Percentiles rank a stretch among this genome's conserved stretches.
Evolutionary conservation across 2,888 invertebrate species (phyloP).

Genomic region (Galerucella pusilla): DNA sequence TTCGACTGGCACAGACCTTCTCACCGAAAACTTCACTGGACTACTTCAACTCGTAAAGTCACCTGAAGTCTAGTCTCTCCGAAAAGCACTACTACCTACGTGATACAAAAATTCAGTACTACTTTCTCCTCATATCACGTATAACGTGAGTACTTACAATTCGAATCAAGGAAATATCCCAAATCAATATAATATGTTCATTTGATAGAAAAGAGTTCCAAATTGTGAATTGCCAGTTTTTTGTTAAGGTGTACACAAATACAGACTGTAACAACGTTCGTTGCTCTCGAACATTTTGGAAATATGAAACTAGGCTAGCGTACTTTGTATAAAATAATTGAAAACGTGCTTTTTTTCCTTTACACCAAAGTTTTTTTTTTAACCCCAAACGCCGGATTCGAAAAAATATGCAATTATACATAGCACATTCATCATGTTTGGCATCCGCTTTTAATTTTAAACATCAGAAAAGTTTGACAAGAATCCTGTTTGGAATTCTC

Average conservation of each 20-base stretch:
- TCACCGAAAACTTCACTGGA: too few relatives aligned
- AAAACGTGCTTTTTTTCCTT: constrained; percentile 10
- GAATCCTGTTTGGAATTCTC: constrained; percentile 45
- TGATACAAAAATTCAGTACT: too few relatives aligned
- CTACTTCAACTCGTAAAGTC: too few relatives aligned
- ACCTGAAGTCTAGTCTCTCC: too few relatives aligned
- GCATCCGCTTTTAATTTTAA: constrained; percentile 34
- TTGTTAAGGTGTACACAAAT: background rate
- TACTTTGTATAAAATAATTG: constrained; percentile 1
- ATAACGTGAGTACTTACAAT: too few relatives aligned
- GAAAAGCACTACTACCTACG: too few relatives aligned
- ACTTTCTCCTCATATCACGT: too few relatives aligned
- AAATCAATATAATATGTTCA: too few relatives aligned
- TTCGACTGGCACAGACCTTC: too few relatives aligned
- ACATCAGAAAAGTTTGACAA: constrained; percentile 33
- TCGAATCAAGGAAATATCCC: too few relatives aligned
- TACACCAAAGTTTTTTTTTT: background rate
- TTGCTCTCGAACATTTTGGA: background rate
- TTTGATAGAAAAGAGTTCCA: too few relatives aligned
- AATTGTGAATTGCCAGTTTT: background rate
- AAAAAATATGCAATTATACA: constrained; percentile 28
- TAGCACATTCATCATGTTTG: constrained; percentile 27
- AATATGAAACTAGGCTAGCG: background rate
- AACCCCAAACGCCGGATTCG: background rate
- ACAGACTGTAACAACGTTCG: background rate